Evolutionary conservation across 2,797 vertebrate genomes (phyloP), one percentile per base, ranked within the genome.

Genomic region (Danio jaintianensis): DNA sequence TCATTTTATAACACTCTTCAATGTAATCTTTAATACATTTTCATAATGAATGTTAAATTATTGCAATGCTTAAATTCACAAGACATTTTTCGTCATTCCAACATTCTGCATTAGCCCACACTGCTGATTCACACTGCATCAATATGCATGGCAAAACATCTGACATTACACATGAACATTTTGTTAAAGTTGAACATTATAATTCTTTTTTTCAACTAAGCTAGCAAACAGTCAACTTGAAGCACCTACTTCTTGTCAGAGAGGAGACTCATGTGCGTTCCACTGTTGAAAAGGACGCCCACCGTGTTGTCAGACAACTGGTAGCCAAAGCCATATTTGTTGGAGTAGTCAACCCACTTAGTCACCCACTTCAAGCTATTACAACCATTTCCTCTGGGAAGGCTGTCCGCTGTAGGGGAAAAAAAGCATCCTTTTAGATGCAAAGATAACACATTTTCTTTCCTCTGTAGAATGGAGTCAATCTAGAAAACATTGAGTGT

Each of bases 331-430:
- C 98, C 98, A 0, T 99, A 99, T 89, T 99, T 99, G 91, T 99
- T 99, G 67, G 98, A 99, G 85, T 99, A 99, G 91, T 99, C 98
- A 78, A 99, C 97, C 98, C 98, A 99, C 89, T 99, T 99, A 75
- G 97, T 99, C 89, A 99, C 97, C 98, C 98, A 99, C 71, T 97
- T 97, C 88, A 99, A 96, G 69, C 90, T 96, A 40, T 93, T 87
- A 87, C 92, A 93, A 78, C 94, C 89, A 76, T 94, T 94, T 79
- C 95, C 92, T 84, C 95, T 96, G 76, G 97, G 97, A 85, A 97
- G 94, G 85, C 91, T 90, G 36, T 96, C 95, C 1, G 94, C 95
- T 95, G 87, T 9, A 74, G 69, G 70, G 6, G 13, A 29, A 43
- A 5, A 10, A 72, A 64, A 62, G 22, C 8, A 9, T 18, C 20